Base-by-base conservation (phyloP, 2,113 vertebrate genomes). In the Polypterus senegalus region DNA sequence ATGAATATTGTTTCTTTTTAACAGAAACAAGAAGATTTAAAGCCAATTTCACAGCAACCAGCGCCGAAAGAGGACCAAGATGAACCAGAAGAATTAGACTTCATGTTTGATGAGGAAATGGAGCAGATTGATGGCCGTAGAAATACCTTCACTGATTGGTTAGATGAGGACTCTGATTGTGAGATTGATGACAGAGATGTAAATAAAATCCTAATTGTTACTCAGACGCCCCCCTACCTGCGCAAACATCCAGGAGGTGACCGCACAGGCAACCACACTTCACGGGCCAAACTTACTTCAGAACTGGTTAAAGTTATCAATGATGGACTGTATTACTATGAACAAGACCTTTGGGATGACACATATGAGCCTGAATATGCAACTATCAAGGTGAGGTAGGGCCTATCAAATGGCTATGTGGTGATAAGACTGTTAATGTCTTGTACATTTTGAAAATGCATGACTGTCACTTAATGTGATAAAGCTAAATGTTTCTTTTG, bases 131-230 rank as follows among this genome's bases (percentile, higher is more conserved):
- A 96, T 0, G 96, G 96, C 1, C 88, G 96, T 4, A 88, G 93
- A 75, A 99, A 99, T 80, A 97, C 93, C 49, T 99, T 99, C 76
- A 98, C 95, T 0, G 93, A 97, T 76, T 97, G 94, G 94, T 97
- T 93, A 1, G 96, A 99, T 1, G 94, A 97, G 58, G 96, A 99
- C 54, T 88, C 95, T 0, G 96, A 98, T 70, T 90, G 94, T 0
- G 96, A 98, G 73, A 94, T 99, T 0, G 94, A 97, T 0, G 96
- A 99, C 72, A 82, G 81, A 1, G 96, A 98, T 3, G 91, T 99
- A 70, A 98, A 98, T 83, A 99, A 99, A 85, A 99, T 99, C 76
- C 88, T 99, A 6, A 99, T 99, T 0, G 95, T 99, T 67, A 98
- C 95, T 0, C 95, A 99, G 80, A 98, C 96, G 0, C 96, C 96